phyloP scores from a whole-genome alignment of 2,113 vertebrate genomes.

The Dromaius novaehollandiae region DNA sequence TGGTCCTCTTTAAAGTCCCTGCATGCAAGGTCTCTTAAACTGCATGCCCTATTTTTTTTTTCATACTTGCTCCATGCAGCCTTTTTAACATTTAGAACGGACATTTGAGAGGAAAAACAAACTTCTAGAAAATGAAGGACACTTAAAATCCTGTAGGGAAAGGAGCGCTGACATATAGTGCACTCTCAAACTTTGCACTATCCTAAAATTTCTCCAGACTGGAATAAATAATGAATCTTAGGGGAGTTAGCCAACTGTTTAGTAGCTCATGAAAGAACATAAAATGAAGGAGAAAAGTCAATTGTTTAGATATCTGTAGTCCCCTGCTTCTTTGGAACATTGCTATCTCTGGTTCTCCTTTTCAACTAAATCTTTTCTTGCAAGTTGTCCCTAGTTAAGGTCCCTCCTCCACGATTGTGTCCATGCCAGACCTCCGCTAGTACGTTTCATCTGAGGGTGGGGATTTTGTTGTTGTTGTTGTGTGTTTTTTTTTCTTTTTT shows the following conservation, averaged over 20 bases:
- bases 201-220: not conserved
- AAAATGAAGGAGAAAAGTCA: not conserved
- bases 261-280: not conserved
- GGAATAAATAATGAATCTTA: not conserved
- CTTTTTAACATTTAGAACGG: not conserved
- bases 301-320: not conserved
- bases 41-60: not conserved
- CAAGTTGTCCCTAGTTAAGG: not conserved
- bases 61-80: not conserved
- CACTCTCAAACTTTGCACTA: not conserved
- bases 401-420: not conserved
- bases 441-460: not conserved
- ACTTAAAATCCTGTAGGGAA: not conserved
- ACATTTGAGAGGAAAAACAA: not conserved
- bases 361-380: not conserved
- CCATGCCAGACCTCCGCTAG: not conserved
- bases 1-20: not conserved
- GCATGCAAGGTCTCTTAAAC: not conserved
- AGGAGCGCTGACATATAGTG: not conserved
- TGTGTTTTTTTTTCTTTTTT: too few species aligned
- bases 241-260: not conserved
- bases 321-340: not conserved
- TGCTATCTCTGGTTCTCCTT: not conserved
- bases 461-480: not conserved
- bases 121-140: not conserved